Base-by-base conservation (phyloP, 2,113 vertebrate species). In the Paraplagusia blochii region DNA sequence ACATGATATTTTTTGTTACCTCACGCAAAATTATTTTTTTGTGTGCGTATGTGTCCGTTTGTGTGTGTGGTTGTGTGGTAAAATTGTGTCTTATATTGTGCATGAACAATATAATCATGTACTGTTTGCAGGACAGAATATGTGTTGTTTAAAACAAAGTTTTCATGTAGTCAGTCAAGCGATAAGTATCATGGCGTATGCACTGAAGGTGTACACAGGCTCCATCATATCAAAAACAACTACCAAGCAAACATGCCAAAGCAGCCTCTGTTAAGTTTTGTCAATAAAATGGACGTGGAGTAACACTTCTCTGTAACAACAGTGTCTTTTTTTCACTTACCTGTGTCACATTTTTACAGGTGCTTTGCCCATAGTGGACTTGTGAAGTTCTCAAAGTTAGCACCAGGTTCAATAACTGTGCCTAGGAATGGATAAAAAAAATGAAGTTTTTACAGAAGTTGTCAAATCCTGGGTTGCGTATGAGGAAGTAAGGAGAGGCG, bases 231-330 rank as follows among this genome's bases (percentile, higher is more conserved):
- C 12, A 66, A 34, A 29, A 58, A 6, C 43, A 50, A 49, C 35
- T 57, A 16, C 58, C 64, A 70, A 72, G 62, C 13, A 44, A 47
- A 58, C 66, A 55, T 11, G 66, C 56, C 62, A 61, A 75, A 53
- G 11, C 44, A 54, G 15, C 16, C 35, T 64, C 39, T 79, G 52
- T 66, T 38, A 53, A 39, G 22, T 64, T 74, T 61, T 68, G 34
- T 69, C 58, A 86, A 84, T 84, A 79, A 86, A 84, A 46, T 5
- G 22, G 22, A 29, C 2, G 6, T 67, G 29, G 22, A 40, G 54
- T 38, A 14, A 69, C 8, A n/a, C 44, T 18, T 15, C 0, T 14
- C 29, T 29, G 22, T 29, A 29, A 4, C 22, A 29, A 29, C 22
- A 29, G 6, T 29, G 22, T 29, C 22, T 29, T 29, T 6, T n/a